Evolutionary conservation across 2,113 vertebrate species (phyloP), one percentile per base, ranked within the genome.

Genomic region (Lasiurus cinereus): DNA sequence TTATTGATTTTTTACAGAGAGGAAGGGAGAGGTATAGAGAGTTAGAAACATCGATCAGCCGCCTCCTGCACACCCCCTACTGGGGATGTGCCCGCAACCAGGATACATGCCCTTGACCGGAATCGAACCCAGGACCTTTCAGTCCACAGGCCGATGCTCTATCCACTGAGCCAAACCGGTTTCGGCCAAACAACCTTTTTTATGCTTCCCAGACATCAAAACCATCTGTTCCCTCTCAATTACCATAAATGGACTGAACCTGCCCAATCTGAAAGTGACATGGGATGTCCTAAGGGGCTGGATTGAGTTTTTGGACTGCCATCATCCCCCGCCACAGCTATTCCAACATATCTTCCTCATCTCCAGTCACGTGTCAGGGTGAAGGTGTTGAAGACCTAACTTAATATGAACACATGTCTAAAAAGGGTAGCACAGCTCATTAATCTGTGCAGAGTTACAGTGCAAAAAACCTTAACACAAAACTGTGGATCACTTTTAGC

Each of bases 401-500:
- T 50, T 66, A 11, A 22, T 8, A 31, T 11, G 31, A 88, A 48
- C 59, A 5, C 8, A 33, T 46, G 74, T 52, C 87, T 39, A 31
- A 66, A 39, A n/a, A 43, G 3, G 31, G 21, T 4, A 39, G 72
- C 21, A 4, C 0, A 39, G 78, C 21, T 3, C 0, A 0, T 43
- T 4, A 64, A 48, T 50, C n/a, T 77, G 19, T 59, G 11, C 11
- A 16, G 0, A n/a, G n/a, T 16, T 15, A 76, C 2, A 6, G 39
- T 1, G 1, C 6, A 76, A 62, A 73, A 59, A 11, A 9, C 27
- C 22, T 74, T 80, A 52, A n/a, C 62, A 56, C 84, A 76, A 62
- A 88, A n/a, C 70, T 19, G 3, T 43, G 36, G 31, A 10, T 31
- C n/a, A 29, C 39, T 31, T 24, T 54, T 2, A 39, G 27, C 11